phyloP scores from a whole-genome alignment of 2,888 invertebrate species.

The Drosophila tripunctata region DNA sequence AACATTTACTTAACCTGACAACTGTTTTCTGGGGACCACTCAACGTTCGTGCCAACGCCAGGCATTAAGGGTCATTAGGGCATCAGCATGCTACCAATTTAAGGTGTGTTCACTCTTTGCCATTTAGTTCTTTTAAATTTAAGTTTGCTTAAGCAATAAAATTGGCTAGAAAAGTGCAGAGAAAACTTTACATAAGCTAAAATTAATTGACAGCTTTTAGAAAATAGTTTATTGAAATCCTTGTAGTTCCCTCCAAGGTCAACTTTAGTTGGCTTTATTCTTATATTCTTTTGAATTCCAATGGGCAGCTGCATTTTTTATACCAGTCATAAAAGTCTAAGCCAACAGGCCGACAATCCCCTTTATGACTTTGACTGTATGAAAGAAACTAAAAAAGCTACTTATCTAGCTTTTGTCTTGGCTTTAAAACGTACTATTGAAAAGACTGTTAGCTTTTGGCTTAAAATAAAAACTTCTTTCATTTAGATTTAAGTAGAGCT shows the following conservation, averaged over 20 bases:
- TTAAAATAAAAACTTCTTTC: neutral
- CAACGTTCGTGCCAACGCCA: slow-evolving; percentile 2
- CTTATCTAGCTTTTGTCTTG: neutral
- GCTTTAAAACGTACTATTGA: neutral
- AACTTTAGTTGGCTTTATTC: neutral
- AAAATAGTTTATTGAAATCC: neutral
- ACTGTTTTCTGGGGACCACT: slow-evolving; percentile 9
- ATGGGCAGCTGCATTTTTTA: neutral
- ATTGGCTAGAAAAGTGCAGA: neutral
- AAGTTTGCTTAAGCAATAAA: neutral
- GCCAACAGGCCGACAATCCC: neutral
- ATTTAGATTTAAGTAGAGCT: neutral
- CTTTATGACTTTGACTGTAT: neutral
- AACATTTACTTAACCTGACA: slow-evolving; percentile 46
- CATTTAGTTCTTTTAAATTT: neutral
- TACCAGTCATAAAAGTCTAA: slow-evolving; percentile 2
- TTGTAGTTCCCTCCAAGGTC: neutral
- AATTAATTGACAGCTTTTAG: neutral
- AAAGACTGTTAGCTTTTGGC: neutral
- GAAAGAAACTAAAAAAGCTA: neutral
- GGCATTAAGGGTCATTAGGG: slow-evolving; percentile 33
- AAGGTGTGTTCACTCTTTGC: neutral
- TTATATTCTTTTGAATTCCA: neutral
- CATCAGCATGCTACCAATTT: neutral
- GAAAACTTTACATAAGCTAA: neutral